These are phyloP conservation scores for Entomyzon cyanotis DNA, from an alignment of 2,113 vertebrate species.

Conservation along the genomic window DNA sequence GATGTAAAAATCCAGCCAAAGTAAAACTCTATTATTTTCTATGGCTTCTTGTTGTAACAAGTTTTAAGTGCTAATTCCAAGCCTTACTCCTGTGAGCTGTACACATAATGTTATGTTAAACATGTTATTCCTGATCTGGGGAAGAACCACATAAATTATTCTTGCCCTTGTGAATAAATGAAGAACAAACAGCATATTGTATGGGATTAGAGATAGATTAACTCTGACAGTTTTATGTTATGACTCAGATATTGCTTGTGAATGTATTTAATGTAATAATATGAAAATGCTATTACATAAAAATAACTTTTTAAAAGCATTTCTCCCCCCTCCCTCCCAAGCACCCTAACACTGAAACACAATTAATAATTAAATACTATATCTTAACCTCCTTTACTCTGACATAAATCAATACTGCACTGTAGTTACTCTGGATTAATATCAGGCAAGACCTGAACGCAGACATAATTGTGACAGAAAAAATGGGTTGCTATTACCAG, in stretches of 20 bases:
- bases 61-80: slow-evolving; percentile 66
- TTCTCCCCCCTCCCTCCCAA: neutral
- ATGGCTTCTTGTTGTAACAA: slow-evolving; percentile 53
- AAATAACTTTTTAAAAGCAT: slow-evolving; percentile 53
- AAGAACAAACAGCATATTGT: slow-evolving; percentile 44
- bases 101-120: slow-evolving; percentile 58
- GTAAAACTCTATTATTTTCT: slow-evolving; percentile 8
- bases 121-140: slow-evolving; percentile 54
- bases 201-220: slow-evolving; percentile 51
- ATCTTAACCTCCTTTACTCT: slow-evolving; percentile 10
- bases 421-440: slow-evolving; percentile 23
- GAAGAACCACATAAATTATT: slow-evolving; percentile 48
- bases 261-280: slow-evolving; percentile 50
- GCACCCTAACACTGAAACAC: neutral
- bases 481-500: neutral
- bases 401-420: slow-evolving; percentile 25
- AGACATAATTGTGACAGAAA: neutral
- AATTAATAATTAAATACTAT: slow-evolving; percentile 50
- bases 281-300: slow-evolving; percentile 38
- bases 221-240: slow-evolving; percentile 44
- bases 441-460: neutral
- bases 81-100: slow-evolving; percentile 33
- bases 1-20: slow-evolving; percentile 21
- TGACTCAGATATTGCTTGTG: slow-evolving; percentile 43
- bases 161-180: slow-evolving; percentile 23